phyloP scores from a whole-genome alignment of 2,888 invertebrate genomes.

The Eilema sororculum region DNA sequence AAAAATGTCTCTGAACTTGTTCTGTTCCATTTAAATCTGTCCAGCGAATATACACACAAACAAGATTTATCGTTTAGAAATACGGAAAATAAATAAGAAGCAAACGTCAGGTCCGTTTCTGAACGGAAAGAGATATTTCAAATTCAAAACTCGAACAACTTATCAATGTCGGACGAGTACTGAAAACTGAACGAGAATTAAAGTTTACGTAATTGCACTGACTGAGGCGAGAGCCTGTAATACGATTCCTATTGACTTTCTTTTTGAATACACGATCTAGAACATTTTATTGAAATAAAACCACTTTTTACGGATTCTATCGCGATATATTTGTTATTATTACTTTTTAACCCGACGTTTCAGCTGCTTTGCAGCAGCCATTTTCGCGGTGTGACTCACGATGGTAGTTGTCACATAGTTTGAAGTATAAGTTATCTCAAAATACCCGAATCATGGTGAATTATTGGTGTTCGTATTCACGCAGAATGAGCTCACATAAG shows the following conservation, averaged over 20 bases:
- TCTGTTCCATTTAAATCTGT: conserved; percentile 5
- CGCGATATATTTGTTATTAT: too few species aligned
- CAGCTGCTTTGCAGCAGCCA: too few species aligned
- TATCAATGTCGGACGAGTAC: conserved; percentile 21
- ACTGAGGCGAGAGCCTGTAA: background rate
- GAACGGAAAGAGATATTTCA: conserved; percentile 18
- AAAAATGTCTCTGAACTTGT: background rate
- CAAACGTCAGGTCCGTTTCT: conserved; percentile 24
- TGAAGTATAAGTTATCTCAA: too few species aligned
- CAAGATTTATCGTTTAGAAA: conserved; percentile 25
- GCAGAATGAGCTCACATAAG: too few species aligned
- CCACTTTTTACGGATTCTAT: too few species aligned
- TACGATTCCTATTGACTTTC: background rate
- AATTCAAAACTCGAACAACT: conserved; percentile 36
- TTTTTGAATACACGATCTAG: background rate
- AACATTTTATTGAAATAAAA: too few species aligned
- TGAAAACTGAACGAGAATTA: background rate
- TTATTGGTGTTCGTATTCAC: too few species aligned
- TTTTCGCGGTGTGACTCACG: too few species aligned
- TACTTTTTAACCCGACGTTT: too few species aligned
- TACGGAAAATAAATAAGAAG: conserved; percentile 12
- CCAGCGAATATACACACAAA: background rate
- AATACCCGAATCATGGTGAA: too few species aligned
- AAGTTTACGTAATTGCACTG: background rate
- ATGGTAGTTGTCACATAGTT: too few species aligned